phyloP scores from a whole-genome alignment of 2,113 vertebrate genomes.

The Stegastes partitus region DNA sequence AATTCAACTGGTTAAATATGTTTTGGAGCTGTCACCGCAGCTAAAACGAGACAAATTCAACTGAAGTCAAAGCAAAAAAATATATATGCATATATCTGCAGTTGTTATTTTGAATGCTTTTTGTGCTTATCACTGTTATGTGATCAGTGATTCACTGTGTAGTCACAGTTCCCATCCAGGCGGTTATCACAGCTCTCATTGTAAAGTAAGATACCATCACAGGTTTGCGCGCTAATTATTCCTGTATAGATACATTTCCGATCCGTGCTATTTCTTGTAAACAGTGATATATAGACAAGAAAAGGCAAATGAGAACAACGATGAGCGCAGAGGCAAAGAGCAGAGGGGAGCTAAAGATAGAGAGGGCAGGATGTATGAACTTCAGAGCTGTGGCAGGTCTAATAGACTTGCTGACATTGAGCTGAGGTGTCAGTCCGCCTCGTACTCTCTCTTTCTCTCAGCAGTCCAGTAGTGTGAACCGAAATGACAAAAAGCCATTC shows the following conservation, averaged over 20 bases:
- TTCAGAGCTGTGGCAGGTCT: conserved; percentile 49
- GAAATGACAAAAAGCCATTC: conserved; percentile 52
- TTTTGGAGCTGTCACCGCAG: neutral
- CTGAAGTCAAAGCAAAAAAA: neutral
- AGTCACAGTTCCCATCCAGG: neutral
- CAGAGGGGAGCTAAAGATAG: conserved; percentile 50
- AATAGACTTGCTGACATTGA: conserved; percentile 58
- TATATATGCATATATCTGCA: no score
- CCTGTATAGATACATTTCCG: neutral
- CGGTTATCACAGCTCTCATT: neutral
- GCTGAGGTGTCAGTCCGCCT: conserved; percentile 39
- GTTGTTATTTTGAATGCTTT: neutral
- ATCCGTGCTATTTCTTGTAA: neutral
- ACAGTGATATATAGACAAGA: neutral
- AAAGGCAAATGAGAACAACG: neutral
- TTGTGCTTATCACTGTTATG: neutral
- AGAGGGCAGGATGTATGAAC: conserved; percentile 20
- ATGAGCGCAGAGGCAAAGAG: conserved; percentile 3
- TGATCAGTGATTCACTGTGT: neutral
- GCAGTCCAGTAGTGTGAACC: conserved; percentile 33
- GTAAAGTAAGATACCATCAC: neutral
- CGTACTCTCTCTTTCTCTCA: conserved; percentile 2
- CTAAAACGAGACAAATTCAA: conserved; percentile 5
- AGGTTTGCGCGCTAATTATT: neutral
- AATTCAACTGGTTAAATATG: conserved; percentile 10